Conservation (phyloP, 2,113 vertebrate species). For the Chamaea fasciata region DNA sequence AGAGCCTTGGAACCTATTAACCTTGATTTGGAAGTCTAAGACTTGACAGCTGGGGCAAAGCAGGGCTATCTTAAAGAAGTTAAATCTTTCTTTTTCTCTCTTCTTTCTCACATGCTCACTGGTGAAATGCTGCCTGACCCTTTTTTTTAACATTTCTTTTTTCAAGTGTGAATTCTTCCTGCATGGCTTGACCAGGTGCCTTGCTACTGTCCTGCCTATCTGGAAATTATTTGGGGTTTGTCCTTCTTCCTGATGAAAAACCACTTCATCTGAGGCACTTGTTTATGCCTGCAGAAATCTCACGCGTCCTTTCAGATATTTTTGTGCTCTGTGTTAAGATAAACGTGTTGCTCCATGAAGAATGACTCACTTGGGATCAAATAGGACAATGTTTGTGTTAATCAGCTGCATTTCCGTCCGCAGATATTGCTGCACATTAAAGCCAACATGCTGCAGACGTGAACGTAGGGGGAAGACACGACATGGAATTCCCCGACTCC, state of each 20-base stretch:
- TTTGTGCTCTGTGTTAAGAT: neutral
- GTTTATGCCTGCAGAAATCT: neutral
- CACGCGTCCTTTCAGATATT: neutral
- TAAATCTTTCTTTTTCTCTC: neutral
- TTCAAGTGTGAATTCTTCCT: neutral
- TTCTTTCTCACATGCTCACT: neutral
- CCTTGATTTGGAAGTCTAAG: neutral
- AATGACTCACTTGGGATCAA: neutral
- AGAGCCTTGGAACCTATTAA: constrained; percentile 4
- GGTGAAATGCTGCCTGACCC: neutral
- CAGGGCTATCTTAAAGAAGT: neutral
- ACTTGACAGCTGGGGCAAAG: neutral
- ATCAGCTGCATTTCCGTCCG: neutral
- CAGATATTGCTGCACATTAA: neutral
- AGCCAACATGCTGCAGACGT: neutral
- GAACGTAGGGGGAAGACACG: constrained; percentile 5
- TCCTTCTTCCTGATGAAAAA: neutral
- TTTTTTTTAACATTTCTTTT: neutral
- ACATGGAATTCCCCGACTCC: neutral
- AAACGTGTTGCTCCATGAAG: neutral
- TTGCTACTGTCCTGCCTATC: neutral
- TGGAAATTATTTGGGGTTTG: neutral
- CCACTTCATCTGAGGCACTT: neutral
- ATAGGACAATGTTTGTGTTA: neutral
- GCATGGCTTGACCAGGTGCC: neutral